These are phyloP conservation scores for Romanogobio albipinnatus DNA, from an alignment of 2,113 vertebrate species.

Conservation along the genomic window DNA sequence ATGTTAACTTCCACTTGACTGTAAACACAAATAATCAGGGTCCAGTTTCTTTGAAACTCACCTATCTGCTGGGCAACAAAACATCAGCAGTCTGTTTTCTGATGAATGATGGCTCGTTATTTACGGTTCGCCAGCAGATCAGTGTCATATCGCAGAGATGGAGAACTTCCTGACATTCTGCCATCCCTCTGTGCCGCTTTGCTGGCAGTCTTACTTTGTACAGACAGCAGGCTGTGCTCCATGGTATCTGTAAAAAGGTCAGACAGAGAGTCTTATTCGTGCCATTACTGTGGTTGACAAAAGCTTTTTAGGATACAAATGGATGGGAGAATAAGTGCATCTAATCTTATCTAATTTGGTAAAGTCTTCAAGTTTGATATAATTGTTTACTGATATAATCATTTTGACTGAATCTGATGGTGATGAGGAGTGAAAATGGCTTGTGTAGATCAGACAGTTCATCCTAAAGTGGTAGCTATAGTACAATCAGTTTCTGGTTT, in stretches of 20 bases:
- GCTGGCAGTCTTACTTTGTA: constrained; percentile 23
- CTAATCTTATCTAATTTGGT: constrained; percentile 21
- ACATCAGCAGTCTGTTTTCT: constrained; percentile 42
- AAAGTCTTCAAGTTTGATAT: background rate
- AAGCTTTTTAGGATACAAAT: constrained; percentile 32
- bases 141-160: constrained; percentile 31
- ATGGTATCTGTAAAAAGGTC: constrained; percentile 14
- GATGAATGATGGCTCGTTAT: constrained; percentile 42
- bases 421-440: constrained; percentile 7
- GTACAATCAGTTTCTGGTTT: background rate
- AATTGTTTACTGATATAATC: background rate
- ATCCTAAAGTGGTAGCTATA: background rate
- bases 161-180: constrained; percentile 29
- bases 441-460: background rate
- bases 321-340: constrained; percentile 21
- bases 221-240: constrained; percentile 55
- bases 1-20: background rate
- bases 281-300: constrained; percentile 29
- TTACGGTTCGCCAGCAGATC: constrained; percentile 47
- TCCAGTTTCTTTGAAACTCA: constrained; percentile 19
- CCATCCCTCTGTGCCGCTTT: constrained; percentile 39
- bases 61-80: constrained; percentile 15
- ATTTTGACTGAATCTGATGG: constrained; percentile 12
- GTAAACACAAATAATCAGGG: background rate
- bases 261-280: constrained; percentile 16